phyloP scores from a whole-genome alignment of 2,888 invertebrate genomes.

The Myathropa florea region DNA sequence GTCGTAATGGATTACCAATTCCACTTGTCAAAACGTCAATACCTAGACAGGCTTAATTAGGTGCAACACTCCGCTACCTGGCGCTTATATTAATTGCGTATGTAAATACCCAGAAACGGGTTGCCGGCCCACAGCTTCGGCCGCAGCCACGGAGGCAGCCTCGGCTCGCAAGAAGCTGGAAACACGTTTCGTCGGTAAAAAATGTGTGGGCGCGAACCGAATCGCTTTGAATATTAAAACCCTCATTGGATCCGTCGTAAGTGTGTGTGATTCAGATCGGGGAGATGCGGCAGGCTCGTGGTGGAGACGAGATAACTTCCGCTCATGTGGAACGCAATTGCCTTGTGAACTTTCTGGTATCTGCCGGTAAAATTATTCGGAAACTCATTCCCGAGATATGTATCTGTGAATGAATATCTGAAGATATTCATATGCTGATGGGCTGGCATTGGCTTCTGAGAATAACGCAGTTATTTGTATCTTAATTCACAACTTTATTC shows the following conservation, averaged over 20 bases:
- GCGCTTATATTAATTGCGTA: constrained; percentile 57
- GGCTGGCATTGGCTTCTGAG: background rate
- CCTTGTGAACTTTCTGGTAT: constrained; percentile 48
- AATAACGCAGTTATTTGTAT: background rate
- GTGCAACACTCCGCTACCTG: constrained; percentile 43
- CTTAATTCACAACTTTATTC: background rate
- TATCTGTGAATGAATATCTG: background rate
- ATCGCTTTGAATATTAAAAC: constrained; percentile 44
- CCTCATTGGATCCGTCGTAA: background rate
- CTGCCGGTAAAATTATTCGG: constrained; percentile 46
- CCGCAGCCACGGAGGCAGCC: background rate
- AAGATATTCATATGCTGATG: background rate
- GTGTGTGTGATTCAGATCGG: background rate
- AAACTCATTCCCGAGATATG: background rate
- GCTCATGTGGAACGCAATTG: constrained; percentile 48
- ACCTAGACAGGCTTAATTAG: constrained; percentile 48
- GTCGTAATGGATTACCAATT: constrained; percentile 11
- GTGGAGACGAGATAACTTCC: background rate
- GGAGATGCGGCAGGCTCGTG: background rate
- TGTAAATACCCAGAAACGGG: constrained; percentile 40
- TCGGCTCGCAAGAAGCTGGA: background rate
- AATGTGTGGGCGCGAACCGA: constrained; percentile 46
- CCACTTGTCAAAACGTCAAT: constrained; percentile 47
- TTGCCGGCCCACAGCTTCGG: constrained; percentile 37
- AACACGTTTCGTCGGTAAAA: constrained; percentile 42